Base-by-base conservation (phyloP, 2,797 vertebrate genomes). In the Rhabdomys pumilio region DNA sequence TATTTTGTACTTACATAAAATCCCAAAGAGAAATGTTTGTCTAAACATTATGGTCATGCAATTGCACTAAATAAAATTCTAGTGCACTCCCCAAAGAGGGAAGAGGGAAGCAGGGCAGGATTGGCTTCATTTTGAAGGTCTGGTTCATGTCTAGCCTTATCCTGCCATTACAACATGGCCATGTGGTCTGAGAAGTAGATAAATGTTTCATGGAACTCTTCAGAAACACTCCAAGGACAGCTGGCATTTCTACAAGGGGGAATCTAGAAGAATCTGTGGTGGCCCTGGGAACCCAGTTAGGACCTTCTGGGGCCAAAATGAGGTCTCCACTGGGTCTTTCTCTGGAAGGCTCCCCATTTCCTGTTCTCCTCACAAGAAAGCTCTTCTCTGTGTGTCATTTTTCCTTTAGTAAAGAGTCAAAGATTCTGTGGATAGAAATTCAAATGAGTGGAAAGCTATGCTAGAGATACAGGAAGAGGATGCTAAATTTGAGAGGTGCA, bases 351-450 rank as follows among this genome's bases (percentile, higher is more conserved):
- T 63, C 41, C 84, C 91, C 67, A 55, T 34, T 94, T 95, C 88
- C 84, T 65, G 15, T 41, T 34, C 41, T 59, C 34, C 24, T 55
- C 38, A n/a, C 2, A 65, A 34, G 34, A 75, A 95, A 59, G 12
- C 50, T 31, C 34, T 75, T 38, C 13, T 31, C 29, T 50, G 20
- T 13, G n/a, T 38, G 38, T 41, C 19, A 88, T 88, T 94, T 44
- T 85, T 41, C 24, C 57, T 53, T 57, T 92, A 94, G 34, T 81
- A 61, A 92, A 80, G 85, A 98, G 92, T 92, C 94, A 97, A 98
- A 98, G 93, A 83, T 13, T 3, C 34, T 79, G 97, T 96, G 97
- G 72, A 81, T 89, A 97, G 96, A 95, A 92, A 91, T 83, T 85
- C 6, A 90, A 92, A 90, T 95, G 93, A 87, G 65, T 93, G 83